Conservation (phyloP, 2,888 invertebrate genomes). For the Amblyteles armatorius region DNA sequence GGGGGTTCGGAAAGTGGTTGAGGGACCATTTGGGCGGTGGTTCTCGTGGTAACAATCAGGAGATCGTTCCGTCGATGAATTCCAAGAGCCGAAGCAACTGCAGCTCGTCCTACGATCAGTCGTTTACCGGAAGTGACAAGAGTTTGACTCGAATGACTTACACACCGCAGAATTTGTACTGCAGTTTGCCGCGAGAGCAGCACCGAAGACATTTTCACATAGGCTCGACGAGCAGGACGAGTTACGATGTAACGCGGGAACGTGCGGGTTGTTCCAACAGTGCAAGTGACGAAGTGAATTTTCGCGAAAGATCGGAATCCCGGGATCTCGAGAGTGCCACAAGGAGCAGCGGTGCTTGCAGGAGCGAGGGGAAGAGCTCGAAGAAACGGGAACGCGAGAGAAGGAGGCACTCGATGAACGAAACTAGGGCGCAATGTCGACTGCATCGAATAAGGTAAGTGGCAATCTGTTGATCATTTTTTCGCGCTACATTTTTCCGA, state of each 20-base stretch:
- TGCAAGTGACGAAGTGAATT: conserved; percentile 60
- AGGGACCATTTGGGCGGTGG: conserved; percentile 81
- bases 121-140: conserved; percentile 69
- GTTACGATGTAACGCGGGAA: conserved; percentile 64
- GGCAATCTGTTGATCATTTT: neutral
- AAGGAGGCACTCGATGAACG: conserved; percentile 82
- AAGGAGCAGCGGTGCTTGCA: conserved; percentile 75
- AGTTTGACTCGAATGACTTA: conserved; percentile 71
- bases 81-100: conserved; percentile 62
- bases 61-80: conserved; percentile 67
- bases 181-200: conserved; percentile 81
- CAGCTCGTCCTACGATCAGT: conserved; percentile 51
- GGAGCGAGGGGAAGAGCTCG: conserved; percentile 79
- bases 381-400: conserved; percentile 80
- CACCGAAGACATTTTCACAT: conserved; percentile 74
- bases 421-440: conserved; percentile 74
- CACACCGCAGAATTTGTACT: conserved; percentile 82
- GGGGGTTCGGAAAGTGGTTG: conserved; percentile 83
- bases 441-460: conserved; percentile 79
- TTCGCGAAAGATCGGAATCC: conserved; percentile 50
- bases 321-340: conserved; percentile 51
- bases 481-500: neutral
- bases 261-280: conserved; percentile 73
- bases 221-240: conserved; percentile 52
- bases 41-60: conserved; percentile 70